Base-by-base conservation (phyloP, 2,113 vertebrate species). In the Rhinichthys klamathensis region DNA sequence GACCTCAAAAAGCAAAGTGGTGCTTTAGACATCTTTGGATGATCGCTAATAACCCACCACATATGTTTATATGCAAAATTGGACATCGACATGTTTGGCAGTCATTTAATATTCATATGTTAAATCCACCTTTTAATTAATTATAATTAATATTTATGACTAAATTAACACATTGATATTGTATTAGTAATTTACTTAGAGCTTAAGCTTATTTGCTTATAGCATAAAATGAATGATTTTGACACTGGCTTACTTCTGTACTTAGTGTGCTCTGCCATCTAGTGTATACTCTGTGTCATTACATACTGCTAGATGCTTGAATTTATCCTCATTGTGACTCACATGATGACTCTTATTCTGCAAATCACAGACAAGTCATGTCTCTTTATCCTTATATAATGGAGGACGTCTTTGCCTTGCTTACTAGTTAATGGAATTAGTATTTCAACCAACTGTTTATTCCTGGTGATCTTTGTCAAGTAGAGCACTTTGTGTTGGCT, bases 211-310 rank as follows among this genome's bases (percentile, higher is more conserved):
- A 70, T 67, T 35, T 41, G 23, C 11, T 6, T n/a, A 41, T 10
- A 41, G 69, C 21, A 72, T n/a, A 12, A n/a, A 72, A 41, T 41
- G 6, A 1, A 61, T 15, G 16, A 7, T 77, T 46, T 23, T 81
- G 60, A 67, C 41, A 27, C 2, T 51, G 41, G 10, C 16, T 67
- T 41, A 41, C 41, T 41, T 69, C 25, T 69, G 25, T 15, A 49
- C 5, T 12, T 63, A 63, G 72, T 44, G 27, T 70, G 44, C 16
- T 41, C 85, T 89, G 90, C 87, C 92, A 90, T 82, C 92, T 91
- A 83, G 89, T 91, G 93, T 81, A 83, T 7, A n/a, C 41, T 79
- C 7, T 41, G 25, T 46, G 15, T 78, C 44, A 78, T 58, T 83
- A 35, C 61, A 76, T n/a, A 18, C 38, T 60, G 8, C 27, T 56